These are phyloP conservation scores for Stratiomys singularior DNA, from an alignment of 2,888 invertebrate genomes.

Conservation along the genomic window DNA sequence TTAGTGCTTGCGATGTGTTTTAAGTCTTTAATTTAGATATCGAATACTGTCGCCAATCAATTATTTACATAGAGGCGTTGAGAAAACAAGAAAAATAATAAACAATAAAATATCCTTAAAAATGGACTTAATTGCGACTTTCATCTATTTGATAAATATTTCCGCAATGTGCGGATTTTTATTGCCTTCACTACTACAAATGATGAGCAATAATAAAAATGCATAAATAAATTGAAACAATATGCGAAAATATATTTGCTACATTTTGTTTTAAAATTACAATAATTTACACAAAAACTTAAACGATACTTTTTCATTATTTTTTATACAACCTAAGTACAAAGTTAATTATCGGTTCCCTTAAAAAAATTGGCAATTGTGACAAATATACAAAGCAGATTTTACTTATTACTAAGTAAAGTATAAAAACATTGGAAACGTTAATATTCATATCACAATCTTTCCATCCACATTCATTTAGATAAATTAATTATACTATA, in stretches of 20 bases:
- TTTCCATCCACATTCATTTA: conserved; percentile 43
- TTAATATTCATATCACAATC: conserved; percentile 49
- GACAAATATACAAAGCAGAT: neutral
- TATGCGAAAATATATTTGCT: conserved; percentile 29
- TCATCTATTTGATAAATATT: too few relatives aligned
- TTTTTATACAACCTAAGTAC: too few relatives aligned
- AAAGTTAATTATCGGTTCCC: neutral
- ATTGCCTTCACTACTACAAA: neutral
- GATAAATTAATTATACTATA: neutral
- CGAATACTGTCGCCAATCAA: neutral
- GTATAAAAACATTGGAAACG: neutral
- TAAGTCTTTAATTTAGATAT: neutral
- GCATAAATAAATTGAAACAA: neutral
- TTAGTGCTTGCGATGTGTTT: neutral
- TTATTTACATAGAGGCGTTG: too few relatives aligned
- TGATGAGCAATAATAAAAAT: conserved; percentile 15
- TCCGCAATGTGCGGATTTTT: neutral
- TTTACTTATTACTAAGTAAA: neutral
- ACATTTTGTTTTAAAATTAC: neutral
- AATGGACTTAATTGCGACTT: too few relatives aligned
- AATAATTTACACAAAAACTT: conserved; percentile 21
- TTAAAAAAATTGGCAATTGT: too few relatives aligned
- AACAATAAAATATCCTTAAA: too few relatives aligned
- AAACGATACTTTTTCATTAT: neutral
- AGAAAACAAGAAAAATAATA: too few relatives aligned